A percentile compares a stretch with the other conserved stretches of the same genome.
Evolutionary conservation across 2,888 invertebrate genomes (phyloP).

Genomic region (Brachycybe producta): DNA sequence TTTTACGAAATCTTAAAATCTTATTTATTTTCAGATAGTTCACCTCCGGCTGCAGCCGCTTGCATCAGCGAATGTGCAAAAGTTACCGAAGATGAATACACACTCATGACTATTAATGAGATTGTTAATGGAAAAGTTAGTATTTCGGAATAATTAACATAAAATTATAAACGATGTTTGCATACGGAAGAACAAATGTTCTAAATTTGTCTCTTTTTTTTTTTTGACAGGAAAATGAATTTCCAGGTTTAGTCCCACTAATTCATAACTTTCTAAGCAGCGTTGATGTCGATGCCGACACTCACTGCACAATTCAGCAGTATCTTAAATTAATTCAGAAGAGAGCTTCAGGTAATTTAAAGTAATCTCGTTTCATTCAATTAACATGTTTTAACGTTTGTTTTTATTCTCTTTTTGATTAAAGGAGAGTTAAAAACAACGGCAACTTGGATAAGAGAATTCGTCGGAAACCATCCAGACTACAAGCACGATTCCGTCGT

Average conservation of each 20-base stretch:
- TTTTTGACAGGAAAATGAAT: slow-evolving; percentile 58
- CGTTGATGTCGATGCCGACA: slow-evolving; percentile 96
- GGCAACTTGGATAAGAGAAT: slow-evolving; percentile 86
- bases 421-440: slow-evolving; percentile 81
- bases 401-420: background rate
- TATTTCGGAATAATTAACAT: background rate
- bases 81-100: slow-evolving; percentile 42
- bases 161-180: background rate
- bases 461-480: slow-evolving; percentile 71
- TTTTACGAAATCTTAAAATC: background rate
- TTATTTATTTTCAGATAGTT: slow-evolving; percentile 26
- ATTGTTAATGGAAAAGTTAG: slow-evolving; percentile 80
- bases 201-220: background rate
- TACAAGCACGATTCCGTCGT: slow-evolving; percentile 87
- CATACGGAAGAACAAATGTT: background rate
- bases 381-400: background rate
- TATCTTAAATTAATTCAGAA: slow-evolving; percentile 78
- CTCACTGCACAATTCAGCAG: slow-evolving; percentile 91
- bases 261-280: slow-evolving; percentile 86
- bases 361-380: background rate
- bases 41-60: slow-evolving; percentile 35
- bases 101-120: slow-evolving; percentile 81
- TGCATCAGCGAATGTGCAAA: slow-evolving; percentile 27
- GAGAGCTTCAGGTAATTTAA: slow-evolving; percentile 36
- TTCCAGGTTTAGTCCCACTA: slow-evolving; percentile 87